Evolutionary conservation across 2,888 invertebrate genomes (phyloP).

Genomic region (Anodontia alba): DNA sequence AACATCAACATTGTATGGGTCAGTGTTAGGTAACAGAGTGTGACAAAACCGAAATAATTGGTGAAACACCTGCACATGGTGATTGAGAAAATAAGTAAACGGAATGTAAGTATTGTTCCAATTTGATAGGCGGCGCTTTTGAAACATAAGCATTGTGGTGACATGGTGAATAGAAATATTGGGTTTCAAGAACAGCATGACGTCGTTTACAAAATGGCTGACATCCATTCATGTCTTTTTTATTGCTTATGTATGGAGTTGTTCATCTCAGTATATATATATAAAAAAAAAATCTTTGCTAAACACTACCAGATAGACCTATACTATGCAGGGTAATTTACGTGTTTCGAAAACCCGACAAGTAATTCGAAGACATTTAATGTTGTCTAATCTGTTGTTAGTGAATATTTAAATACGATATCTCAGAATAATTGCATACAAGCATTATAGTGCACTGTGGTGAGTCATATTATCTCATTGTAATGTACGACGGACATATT

Average conservation of each 20-base stretch:
- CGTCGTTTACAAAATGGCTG: neutral
- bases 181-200: constrained; percentile 12
- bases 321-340: no score
- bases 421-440: no score
- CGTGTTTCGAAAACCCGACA: no score
- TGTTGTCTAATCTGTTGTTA: no score
- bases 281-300: no score
- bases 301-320: no score
- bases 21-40: neutral
- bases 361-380: no score
- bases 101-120: neutral
- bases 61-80: neutral
- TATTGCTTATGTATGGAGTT: neutral
- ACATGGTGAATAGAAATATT: constrained; percentile 10
- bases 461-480: no score
- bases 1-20: neutral
- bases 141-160: constrained; percentile 14
- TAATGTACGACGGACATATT: no score
- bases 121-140: constrained; percentile 2
- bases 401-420: no score
- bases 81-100: constrained; percentile 12
- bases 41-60: constrained; percentile 5
- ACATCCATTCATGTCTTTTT: neutral
- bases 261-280: constrained; percentile 2
- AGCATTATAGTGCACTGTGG: no score